Evolutionary conservation across 1,140 invertebrate genomes (phyloP).

Genomic region (Melipona quadrifasciata): DNA sequence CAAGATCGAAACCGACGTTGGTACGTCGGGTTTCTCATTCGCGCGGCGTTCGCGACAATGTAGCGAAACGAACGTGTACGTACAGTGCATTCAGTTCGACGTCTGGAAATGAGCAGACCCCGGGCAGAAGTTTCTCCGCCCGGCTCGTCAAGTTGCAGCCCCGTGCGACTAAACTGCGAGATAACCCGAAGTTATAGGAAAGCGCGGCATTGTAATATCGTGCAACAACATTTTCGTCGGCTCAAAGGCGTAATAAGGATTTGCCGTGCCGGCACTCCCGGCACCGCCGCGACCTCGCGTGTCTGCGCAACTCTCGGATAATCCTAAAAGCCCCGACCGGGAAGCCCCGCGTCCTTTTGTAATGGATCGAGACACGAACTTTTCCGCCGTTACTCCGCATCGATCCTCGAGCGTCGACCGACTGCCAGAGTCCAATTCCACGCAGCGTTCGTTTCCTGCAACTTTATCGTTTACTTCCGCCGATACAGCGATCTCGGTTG

Average conservation of each 20-base stretch:
- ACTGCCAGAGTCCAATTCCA: background rate
- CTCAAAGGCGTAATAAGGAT: slow-evolving; percentile 24
- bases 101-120: background rate
- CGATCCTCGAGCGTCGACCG: background rate
- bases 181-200: slow-evolving; percentile 34
- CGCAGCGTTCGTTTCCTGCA: background rate
- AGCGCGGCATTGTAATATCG: slow-evolving; percentile 35
- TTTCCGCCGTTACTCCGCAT: background rate
- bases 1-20: background rate
- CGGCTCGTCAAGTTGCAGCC: slow-evolving; percentile 3
- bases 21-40: background rate
- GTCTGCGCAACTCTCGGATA: background rate
- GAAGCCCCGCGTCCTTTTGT: slow-evolving; percentile 5
- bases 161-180: slow-evolving; percentile 25
- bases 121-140: background rate
- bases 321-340: background rate
- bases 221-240: slow-evolving; percentile 34
- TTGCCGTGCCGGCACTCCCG: background rate
- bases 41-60: background rate
- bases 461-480: background rate
- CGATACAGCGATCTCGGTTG: background rate
- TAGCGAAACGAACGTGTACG: background rate
- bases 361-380: slow-evolving; percentile 28
- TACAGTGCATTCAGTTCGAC: background rate
- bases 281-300: background rate